phyloP scores from a whole-genome alignment of 2,797 vertebrate genomes.

The Rhincodon typus region DNA sequence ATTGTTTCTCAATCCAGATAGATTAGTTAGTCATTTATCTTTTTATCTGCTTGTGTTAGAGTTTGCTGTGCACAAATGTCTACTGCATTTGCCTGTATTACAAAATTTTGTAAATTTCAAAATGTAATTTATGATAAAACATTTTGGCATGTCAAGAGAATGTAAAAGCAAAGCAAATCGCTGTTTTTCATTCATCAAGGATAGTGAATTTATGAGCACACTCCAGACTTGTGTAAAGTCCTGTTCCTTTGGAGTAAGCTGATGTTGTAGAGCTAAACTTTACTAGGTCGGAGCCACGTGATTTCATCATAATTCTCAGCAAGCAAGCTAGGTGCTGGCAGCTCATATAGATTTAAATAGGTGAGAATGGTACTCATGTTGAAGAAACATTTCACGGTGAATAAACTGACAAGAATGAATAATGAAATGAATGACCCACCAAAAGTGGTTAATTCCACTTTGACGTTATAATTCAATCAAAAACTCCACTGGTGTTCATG shows the following conservation, averaged over 20 bases:
- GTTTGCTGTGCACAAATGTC: neutral
- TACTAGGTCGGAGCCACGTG: neutral
- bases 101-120: neutral
- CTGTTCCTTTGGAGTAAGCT: neutral
- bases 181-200: neutral
- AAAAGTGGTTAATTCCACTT: neutral
- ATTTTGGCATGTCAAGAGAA: neutral
- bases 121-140: neutral
- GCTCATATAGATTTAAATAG: neutral
- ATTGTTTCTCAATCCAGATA: neutral
- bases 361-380: neutral
- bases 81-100: neutral
- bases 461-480: constrained; percentile 22
- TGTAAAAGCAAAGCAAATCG: neutral
- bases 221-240: neutral
- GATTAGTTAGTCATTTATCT: neutral
- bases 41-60: neutral
- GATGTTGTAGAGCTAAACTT: no score
- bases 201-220: neutral
- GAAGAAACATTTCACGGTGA: neutral
- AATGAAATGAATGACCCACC: constrained; percentile 12
- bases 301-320: neutral
- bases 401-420: neutral
- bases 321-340: neutral
- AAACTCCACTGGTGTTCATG: neutral